phyloP scores from a whole-genome alignment of 2,888 invertebrate genomes.

The Argyresthia goedartella region DNA sequence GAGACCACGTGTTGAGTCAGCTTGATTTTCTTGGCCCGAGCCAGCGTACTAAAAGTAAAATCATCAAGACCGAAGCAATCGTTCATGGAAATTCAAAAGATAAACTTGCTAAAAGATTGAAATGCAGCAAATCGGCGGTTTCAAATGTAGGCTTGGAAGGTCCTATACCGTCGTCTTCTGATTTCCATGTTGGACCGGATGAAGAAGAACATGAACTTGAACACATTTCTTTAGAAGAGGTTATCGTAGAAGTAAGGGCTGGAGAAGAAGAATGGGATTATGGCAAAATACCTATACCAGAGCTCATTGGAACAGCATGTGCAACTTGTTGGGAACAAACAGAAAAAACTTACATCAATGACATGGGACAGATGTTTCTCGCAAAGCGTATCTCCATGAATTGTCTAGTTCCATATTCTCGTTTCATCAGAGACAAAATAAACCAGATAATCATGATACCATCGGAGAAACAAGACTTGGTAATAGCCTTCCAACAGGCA shows the following conservation, averaged over 20 bases:
- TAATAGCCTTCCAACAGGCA: slow-evolving; percentile 67
- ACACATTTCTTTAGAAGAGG: not conserved
- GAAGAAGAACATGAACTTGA: not conserved
- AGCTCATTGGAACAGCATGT: slow-evolving; percentile 39
- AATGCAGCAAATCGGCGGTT: not conserved
- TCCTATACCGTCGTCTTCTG: not conserved
- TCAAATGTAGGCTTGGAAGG: not conserved
- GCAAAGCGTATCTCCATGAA: slow-evolving; percentile 68
- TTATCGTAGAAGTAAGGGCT: slow-evolving; percentile 15
- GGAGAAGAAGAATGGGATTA: slow-evolving; percentile 64
- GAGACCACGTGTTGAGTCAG: slow-evolving; percentile 36
- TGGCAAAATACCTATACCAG: slow-evolving; percentile 43
- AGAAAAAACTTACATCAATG: slow-evolving; percentile 60
- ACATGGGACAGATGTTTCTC: slow-evolving; percentile 69
- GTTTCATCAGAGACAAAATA: slow-evolving; percentile 67
- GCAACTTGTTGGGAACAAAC: slow-evolving; percentile 64
- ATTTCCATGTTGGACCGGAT: not conserved
- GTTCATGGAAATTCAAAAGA: not conserved
- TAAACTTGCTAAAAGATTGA: not conserved
- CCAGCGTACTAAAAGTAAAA: slow-evolving; percentile 44
- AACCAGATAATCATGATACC: slow-evolving; percentile 64
- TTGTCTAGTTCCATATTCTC: slow-evolving; percentile 67
- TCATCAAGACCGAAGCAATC: slow-evolving; percentile 31
- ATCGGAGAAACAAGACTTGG: slow-evolving; percentile 69
- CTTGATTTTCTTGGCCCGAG: slow-evolving; percentile 42